Evolutionary conservation across 2,113 vertebrate genomes (phyloP).

Genomic region (Atractosteus spatula): DNA sequence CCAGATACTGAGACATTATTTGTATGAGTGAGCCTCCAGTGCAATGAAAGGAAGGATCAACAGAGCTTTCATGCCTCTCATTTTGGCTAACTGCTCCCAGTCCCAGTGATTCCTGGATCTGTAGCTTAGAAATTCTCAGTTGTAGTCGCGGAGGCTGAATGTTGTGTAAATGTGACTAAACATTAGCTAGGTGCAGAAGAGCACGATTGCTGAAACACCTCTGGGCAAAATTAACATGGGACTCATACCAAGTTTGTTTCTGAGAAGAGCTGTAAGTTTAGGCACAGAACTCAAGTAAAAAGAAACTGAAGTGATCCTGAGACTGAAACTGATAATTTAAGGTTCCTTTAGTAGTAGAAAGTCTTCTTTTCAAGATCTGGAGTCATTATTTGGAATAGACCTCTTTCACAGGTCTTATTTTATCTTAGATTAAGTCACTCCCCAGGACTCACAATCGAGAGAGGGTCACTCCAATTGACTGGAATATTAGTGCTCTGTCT

Average conservation of each 20-base stretch:
- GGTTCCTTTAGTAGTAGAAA: no score
- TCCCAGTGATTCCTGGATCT: slow-evolving; percentile 32
- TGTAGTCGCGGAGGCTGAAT: slow-evolving; percentile 3
- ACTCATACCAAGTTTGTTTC: slow-evolving; percentile 12
- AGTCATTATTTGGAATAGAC: no score
- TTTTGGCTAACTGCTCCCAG: not conserved
- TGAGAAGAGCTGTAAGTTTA: slow-evolving; percentile 15
- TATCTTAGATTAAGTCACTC: no score
- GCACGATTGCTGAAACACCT: not conserved
- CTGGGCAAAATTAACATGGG: not conserved
- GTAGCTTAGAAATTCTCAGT: not conserved
- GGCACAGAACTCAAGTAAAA: slow-evolving; percentile 24
- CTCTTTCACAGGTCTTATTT: no score
- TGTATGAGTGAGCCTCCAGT: slow-evolving; percentile 13
- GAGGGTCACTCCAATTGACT: no score
- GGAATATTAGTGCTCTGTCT: no score
- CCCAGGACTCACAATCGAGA: no score
- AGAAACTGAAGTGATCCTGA: slow-evolving; percentile 15
- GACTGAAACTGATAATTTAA: no score
- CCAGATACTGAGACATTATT: no score
- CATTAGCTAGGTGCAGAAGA: slow-evolving; percentile 10
- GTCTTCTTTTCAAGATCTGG: no score
- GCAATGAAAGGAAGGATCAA: slow-evolving; percentile 18
- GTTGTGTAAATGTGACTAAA: slow-evolving; percentile 24
- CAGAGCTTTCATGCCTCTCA: slow-evolving; percentile 20